phyloP scores from a whole-genome alignment of 2,888 invertebrate genomes.

The Trichopria drosophilae region DNA sequence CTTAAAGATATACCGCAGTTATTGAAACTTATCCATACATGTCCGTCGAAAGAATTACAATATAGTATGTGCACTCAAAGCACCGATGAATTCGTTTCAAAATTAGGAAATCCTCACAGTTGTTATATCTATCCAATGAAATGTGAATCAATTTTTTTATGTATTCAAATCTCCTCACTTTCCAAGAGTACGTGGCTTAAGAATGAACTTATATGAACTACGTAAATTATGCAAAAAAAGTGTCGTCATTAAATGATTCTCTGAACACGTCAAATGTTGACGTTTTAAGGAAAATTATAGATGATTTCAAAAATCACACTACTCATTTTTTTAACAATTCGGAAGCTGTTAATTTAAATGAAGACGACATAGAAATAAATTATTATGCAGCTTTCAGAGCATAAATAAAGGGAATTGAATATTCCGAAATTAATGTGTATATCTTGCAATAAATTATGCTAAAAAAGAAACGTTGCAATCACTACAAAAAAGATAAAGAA shows the following conservation, averaged over 20 bases:
- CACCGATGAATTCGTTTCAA: too few species aligned
- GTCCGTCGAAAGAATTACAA: too few species aligned
- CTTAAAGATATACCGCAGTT: too few species aligned
- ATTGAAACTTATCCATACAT: too few species aligned
- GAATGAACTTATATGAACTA: constrained; percentile 19
- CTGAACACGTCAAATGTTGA: too few species aligned
- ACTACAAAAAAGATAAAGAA: background rate
- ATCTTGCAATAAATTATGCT: constrained; percentile 31
- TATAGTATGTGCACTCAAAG: too few species aligned
- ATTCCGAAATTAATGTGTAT: too few species aligned
- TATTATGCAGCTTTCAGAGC: too few species aligned
- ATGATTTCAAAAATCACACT: constrained; percentile 1
- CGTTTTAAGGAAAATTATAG: background rate
- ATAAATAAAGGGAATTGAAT: constrained; percentile 20
- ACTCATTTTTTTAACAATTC: constrained; percentile 6
- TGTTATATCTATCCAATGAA: constrained; percentile 20
- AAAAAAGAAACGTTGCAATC: constrained; percentile 11
- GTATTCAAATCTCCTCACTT: constrained; percentile 23
- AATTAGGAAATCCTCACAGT: constrained; percentile 23
- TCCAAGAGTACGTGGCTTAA: constrained; percentile 22
- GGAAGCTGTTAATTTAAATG: too few species aligned
- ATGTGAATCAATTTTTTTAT: constrained; percentile 24
- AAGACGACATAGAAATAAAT: too few species aligned
- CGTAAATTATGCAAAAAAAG: constrained; percentile 5
- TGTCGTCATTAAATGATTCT: constrained; percentile 13